A percentile compares a stretch with the other conserved stretches of the same genome.
Conservation (phyloP, 2,797 vertebrate genomes). For the Rhincodon typus region DNA sequence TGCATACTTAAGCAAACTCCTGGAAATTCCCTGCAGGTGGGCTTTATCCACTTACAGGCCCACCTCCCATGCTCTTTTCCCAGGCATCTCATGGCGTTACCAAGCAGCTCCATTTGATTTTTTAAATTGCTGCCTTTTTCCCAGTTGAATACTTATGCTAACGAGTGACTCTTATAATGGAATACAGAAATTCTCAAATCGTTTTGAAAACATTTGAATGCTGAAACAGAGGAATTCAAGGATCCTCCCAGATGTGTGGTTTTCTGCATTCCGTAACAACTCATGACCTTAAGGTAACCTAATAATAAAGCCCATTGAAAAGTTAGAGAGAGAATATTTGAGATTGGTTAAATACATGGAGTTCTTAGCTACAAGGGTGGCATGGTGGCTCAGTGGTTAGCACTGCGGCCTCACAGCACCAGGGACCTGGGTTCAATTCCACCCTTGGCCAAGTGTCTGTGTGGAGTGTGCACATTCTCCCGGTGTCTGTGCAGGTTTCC, state of each 20-base stretch:
- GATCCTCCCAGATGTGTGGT: background rate
- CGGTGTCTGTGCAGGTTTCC: too few species aligned
- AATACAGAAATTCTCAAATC: background rate
- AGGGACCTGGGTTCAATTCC: too few species aligned
- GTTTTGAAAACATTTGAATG: background rate
- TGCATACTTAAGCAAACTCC: background rate
- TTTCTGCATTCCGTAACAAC: background rate
- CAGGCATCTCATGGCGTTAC: too few species aligned
- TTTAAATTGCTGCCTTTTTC: background rate
- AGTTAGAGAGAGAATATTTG: background rate
- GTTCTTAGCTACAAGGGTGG: background rate
- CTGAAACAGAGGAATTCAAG: background rate
- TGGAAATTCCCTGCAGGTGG: background rate
- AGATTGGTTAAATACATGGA: background rate
- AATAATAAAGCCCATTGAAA: background rate
- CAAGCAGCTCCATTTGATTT: background rate
- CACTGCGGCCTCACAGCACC: too few species aligned
- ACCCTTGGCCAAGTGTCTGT: too few species aligned
- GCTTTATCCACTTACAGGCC: background rate
- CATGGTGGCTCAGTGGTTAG: too few species aligned
- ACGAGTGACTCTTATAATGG: background rate
- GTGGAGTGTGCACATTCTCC: too few species aligned
- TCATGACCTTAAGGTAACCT: background rate
- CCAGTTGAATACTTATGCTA: background rate
- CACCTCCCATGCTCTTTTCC: too few species aligned